Evolutionary conservation across 2,888 invertebrate genomes (phyloP), one percentile per base, ranked within the genome.

Genomic region (Trissolcus brochymenae): DNA sequence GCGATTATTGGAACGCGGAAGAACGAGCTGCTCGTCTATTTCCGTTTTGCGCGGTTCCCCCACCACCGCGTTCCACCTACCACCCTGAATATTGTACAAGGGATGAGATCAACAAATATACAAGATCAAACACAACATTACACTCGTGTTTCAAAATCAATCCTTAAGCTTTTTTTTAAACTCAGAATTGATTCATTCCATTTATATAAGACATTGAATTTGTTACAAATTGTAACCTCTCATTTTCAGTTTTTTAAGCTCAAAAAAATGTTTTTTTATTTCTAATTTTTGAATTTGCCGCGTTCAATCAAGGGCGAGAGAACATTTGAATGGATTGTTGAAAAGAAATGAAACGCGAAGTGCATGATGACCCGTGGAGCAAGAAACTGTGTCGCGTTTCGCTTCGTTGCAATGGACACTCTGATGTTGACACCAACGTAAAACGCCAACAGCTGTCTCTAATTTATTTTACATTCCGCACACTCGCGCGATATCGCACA

Each of bases 391-490:
- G 76, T 79, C 75, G 79, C 75, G 76, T 79, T 81, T 70, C 66
- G 76, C 79, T 78, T 71, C 64, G 35, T 72, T 68, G 75, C 79
- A 70, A 78, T 81, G 80, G 82, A 83, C 81, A 81, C 82, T 35
- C 9, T 81, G 81, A 83, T 78, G 82, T 79, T 82, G 82, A 83
- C 82, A 83, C 80, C 82, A 81, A 83, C 80, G 82, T 82, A 72
- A 84, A 82, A 84, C 81, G 82, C 83, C 82, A 79, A 85, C 87
- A 88, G 87, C 87, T 88, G 87, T 83, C 82, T 81, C 82, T 85
- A 85, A 88, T 88, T 88, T 87, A 88, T 88, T 88, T 88, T 86
- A 82, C 85, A 87, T 86, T 85, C 84, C 82, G 82, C 80, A 60
- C 76, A 79, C 75, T 60, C 67, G 66, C 68, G 64, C 78, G 57